Base-by-base conservation (phyloP, 1,140 invertebrate species). In the Holcopasites calliopsidis region DNA sequence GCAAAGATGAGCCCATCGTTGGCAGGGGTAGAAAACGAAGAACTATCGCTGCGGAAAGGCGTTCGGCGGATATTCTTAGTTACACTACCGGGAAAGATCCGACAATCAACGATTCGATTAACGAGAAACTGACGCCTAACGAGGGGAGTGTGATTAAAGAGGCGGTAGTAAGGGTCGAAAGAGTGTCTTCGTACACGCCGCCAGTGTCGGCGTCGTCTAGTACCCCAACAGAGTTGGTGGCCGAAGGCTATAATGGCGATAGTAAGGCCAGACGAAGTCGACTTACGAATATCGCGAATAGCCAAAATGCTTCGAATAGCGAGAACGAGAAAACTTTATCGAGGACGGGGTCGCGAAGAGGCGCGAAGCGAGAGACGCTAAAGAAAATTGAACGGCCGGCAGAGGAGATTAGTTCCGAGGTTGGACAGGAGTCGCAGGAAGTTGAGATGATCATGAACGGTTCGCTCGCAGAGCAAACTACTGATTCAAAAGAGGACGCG, bases 371-470 rank as follows among this genome's bases (percentile, higher is more conserved):
- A 68, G 62, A 3, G 1, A n/a, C 8, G 3, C 31, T 0, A 28
- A 77, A n/a, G 0, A 13, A 10, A 21, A 3, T 1, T 2, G 1
- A 35, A 26, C 4, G 1, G 28, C 2, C 5, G 4, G 16, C 2
- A 10, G 35, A 55, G 7, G n/a, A 55, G 5, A 55, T 60, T 7
- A 70, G 7, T 28, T 54, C 64, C 1, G 18, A 78, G 26, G 23
- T 33, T 18, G 76, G 77, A 31, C 47, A 72, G 49, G 80, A 80
- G 55, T 86, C 84, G 0, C 82, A 85, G 74, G 85, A 87, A 57
- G 47, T 86, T 0, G 58, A 71, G 18, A 71, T 70, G 55, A 82
- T 81, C 2, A 76, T 82, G 68, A 44, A 31, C 26, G 13, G 0
- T 50, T 23, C 28, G n/a, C 35, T 76, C 16, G 42, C 49, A 18